A percentile compares a stretch with the other conserved stretches of the same genome.
Conservation (phyloP, 2,113 vertebrate genomes). For the Neofelis nebulosa region DNA sequence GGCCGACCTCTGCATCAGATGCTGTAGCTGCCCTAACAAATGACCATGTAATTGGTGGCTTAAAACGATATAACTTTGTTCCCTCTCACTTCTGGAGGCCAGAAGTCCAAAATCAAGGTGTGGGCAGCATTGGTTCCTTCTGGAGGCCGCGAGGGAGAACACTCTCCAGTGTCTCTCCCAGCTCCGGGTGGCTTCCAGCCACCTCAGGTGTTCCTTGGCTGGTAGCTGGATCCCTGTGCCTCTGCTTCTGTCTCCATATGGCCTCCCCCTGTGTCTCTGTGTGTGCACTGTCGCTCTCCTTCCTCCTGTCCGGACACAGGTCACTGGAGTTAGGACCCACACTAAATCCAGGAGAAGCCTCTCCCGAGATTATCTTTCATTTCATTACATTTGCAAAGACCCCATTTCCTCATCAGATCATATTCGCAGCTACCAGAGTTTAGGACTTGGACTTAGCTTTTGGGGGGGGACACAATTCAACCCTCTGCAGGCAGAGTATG, state of each 20-base stretch:
- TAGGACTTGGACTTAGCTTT: neutral
- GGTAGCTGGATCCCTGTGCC: rapidly evolving
- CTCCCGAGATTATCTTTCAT: neutral
- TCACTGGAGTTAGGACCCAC: neutral
- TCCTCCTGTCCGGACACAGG: neutral
- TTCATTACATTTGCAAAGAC: neutral
- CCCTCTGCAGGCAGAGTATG: neutral
- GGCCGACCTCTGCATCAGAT: too few species aligned
- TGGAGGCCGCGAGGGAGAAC: rapidly evolving
- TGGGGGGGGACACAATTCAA: rapidly evolving
- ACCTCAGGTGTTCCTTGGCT: neutral
- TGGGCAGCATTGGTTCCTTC: neutral
- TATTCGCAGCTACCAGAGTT: neutral
- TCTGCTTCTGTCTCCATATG: neutral
- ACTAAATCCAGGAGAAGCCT: neutral
- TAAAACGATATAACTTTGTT: neutral
- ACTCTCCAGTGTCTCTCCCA: too few species aligned
- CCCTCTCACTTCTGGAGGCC: neutral
- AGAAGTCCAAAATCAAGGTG: neutral
- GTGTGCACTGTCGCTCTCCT: neutral
- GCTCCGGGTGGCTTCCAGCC: neutral
- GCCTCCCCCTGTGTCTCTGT: neutral
- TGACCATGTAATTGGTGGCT: neutral
- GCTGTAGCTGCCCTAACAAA: too few species aligned
- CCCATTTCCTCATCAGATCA: neutral